These are phyloP conservation scores for Aquatica leii DNA, from an alignment of 2,888 invertebrate genomes.

Conservation along the genomic window DNA sequence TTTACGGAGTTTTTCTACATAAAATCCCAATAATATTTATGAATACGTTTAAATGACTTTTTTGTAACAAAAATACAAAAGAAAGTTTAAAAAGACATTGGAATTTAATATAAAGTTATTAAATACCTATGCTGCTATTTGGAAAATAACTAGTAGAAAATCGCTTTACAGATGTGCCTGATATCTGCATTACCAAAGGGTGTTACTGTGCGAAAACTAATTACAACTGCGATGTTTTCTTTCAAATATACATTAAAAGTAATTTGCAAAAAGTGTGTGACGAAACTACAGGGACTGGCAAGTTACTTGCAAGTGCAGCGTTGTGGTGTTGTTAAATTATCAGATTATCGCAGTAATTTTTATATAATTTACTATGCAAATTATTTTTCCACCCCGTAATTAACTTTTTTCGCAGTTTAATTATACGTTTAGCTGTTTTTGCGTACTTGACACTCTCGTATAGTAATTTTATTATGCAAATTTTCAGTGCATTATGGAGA, in stretches of 20 bases:
- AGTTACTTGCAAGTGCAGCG: conserved; percentile 5
- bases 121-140: conserved; percentile 16
- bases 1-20: background rate
- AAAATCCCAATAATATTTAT: background rate
- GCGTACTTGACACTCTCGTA: conserved; percentile 23
- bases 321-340: conserved; percentile 25
- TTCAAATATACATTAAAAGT: conserved; percentile 21
- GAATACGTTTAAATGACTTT: background rate
- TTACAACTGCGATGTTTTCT: conserved; percentile 27
- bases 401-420: conserved; percentile 35
- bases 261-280: conserved; percentile 3
- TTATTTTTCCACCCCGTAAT: conserved; percentile 32
- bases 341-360: conserved; percentile 34
- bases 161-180: conserved; percentile 38
- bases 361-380: conserved; percentile 40
- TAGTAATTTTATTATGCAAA: conserved; percentile 24
- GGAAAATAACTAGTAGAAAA: conserved; percentile 35
- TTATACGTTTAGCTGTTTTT: conserved; percentile 26
- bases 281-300: conserved; percentile 22
- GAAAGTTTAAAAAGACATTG: background rate
- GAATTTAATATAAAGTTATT: conserved; percentile 29
- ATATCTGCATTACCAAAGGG: conserved; percentile 39
- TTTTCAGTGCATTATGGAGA: conserved; percentile 15
- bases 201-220: conserved; percentile 33
- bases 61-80: background rate